Base-by-base conservation (phyloP, 2,888 invertebrate species). In the Chromoteleia sp. region DNA sequence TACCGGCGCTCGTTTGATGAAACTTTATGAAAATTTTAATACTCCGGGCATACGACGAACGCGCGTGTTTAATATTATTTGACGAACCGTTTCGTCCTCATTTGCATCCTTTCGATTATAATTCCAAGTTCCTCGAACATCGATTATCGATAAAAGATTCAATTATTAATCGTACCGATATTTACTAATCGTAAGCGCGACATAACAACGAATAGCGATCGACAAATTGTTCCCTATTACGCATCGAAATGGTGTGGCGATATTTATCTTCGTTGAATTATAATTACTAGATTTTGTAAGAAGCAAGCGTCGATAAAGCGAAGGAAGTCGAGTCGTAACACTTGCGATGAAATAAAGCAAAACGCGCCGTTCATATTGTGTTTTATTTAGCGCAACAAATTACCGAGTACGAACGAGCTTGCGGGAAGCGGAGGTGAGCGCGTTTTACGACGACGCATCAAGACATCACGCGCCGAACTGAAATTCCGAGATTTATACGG, bases 401-500 rank as follows among this genome's bases (percentile, higher is more conserved):
- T 76, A 30, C 65, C 17, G 77, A 33, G 65, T 58, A 77, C 56
- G 73, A 68, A 68, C 63, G 75, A 74, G 80, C 58, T 73, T 68
- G 70, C 61, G 63, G 61, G 74, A 68, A 78, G 63, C 63, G 65
- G 14, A 56, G 77, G 39, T 56, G 75, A 61, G 56, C 58, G 67
- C 68, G 65, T 75, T 81, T 81, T 74, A 75, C 77, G 68, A 81
- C 83, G 85, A 85, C 85, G 85, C 87, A 88, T 88, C 88, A 89
- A 89, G 89, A 89, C 89, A 87, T 89, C 88, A 88, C 83, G 85
- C 83, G 68, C 73, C 63, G 58, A 19, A 82, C 85, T 45, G 81
- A 86, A 87, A 85, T 83, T 83, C 58, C 77, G 77, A 84, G 85
- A 86, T 84, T 86, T 85, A 85, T 84, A 77, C 83, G 65, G 67